Base-by-base conservation (phyloP, 2,888 invertebrate species). In the Lamellibrachia satsuma region DNA sequence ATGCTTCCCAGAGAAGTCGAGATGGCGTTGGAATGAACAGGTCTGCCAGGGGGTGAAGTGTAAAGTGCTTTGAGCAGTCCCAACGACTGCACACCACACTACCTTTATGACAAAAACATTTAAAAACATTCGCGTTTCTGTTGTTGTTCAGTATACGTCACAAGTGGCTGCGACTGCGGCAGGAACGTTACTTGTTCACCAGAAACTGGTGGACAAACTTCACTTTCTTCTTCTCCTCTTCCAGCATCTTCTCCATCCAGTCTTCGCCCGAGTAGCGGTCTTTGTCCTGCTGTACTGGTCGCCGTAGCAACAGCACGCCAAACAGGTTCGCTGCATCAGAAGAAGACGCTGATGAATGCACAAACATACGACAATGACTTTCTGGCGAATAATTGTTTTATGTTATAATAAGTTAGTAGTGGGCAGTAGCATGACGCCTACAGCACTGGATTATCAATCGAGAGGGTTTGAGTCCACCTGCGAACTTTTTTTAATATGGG, bases 251-350 rank as follows among this genome's bases (percentile, higher is more conserved):
- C 75, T 75, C 75, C 75, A 75, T 75, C 75, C 75, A 75, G 22
- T 75, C 75, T 75, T 75, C 75, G 75, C 75, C 75, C 22, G 75
- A 75, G 75, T 15, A 75, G 75, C 75, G 75, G 75, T 75, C 75
- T 75, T 75, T 75, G 75, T n/a, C 75, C 22, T 22, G 75, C 22
- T 75, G 75, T 75, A 22, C 22, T 6, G 75, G 75, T 75, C 75
- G 75, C 6, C 75, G 75, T 75, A 75, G 75, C 75, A 75, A 75
- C 75, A 75, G 22, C 75, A 75, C 75, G 75, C 75, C 75, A 75
- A 75, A 75, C 75, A 75, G 75, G 75, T 75, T 75, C 22, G 75
- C 75, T 75, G 75, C 75, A 75, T 15, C 15, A 15, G 75, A 75
- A 2, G n/a, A n/a, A 75, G 22, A 75, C 22, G 22, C 6, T 6